phyloP scores from a whole-genome alignment of 1,140 invertebrate genomes.

The Agraylea sexmaculata region DNA sequence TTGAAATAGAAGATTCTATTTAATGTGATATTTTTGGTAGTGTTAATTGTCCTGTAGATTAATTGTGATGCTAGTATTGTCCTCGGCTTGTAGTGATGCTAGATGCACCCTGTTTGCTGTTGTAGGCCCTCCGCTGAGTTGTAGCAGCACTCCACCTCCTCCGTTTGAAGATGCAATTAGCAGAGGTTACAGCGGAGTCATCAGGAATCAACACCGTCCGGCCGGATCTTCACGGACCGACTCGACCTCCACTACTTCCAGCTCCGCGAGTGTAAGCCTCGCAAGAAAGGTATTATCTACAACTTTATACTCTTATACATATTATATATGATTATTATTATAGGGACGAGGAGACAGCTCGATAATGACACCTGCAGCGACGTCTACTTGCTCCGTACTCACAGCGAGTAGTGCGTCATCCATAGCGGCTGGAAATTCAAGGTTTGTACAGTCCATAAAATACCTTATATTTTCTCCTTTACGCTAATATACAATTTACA shows the following conservation, averaged over 20 bases:
- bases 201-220: slow-evolving; percentile 36
- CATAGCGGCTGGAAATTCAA: slow-evolving; percentile 21
- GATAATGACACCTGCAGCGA: slow-evolving; percentile 14
- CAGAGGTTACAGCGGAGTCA: slow-evolving; percentile 38
- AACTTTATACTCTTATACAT: background rate
- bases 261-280: slow-evolving; percentile 20
- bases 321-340: slow-evolving; percentile 1
- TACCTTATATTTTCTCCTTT: too few species aligned
- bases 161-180: slow-evolving; percentile 66
- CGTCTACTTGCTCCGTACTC: slow-evolving; percentile 17
- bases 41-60: too few species aligned
- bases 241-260: slow-evolving; percentile 23
- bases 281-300: slow-evolving; percentile 13
- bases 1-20: too few species aligned
- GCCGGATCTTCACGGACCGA: slow-evolving; percentile 33
- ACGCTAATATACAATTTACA: too few species aligned
- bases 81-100: slow-evolving; percentile 14
- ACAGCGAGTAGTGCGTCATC: slow-evolving; percentile 20
- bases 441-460: too few species aligned
- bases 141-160: slow-evolving; percentile 79
- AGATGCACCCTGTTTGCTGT: slow-evolving; percentile 8
- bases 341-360: slow-evolving; percentile 12
- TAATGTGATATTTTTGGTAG: too few species aligned
- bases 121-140: slow-evolving; percentile 37
- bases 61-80: slow-evolving; percentile 8